phyloP scores from a whole-genome alignment of 2,113 vertebrate genomes.

The Pelecanus crispus region DNA sequence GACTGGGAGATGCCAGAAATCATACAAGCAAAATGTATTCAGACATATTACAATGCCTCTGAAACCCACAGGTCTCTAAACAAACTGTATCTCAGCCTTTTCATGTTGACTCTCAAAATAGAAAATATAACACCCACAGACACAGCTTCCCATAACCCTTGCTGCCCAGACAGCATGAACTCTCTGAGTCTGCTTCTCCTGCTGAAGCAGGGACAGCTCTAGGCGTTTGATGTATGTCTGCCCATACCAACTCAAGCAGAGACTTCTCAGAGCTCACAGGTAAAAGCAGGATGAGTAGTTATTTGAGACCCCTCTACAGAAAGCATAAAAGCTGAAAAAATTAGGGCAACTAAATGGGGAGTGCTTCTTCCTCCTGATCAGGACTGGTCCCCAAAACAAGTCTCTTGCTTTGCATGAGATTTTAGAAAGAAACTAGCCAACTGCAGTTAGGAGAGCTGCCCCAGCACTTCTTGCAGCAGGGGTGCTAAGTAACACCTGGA shows the following conservation, averaged over 20 bases:
- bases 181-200: background rate
- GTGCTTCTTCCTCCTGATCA: background rate
- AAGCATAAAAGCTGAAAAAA: background rate
- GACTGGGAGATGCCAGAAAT: background rate
- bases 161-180: background rate
- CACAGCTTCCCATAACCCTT: background rate
- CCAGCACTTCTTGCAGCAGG: background rate
- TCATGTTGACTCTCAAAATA: background rate
- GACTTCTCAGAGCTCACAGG: background rate
- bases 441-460: background rate
- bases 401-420: background rate
- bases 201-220: background rate
- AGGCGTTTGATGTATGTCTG: background rate
- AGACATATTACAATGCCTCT: background rate
- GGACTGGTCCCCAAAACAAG: background rate
- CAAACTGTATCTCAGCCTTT: background rate
- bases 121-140: background rate
- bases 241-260: background rate
- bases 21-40: background rate
- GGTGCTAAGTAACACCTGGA: background rate
- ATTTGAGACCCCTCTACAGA: background rate
- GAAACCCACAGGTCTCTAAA: background rate
- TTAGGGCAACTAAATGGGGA: background rate
- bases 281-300: background rate
- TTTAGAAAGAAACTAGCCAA: background rate